Evolutionary conservation across 37 sponge, comb jelly and placozoan genomes (phyloP), one percentile per base, ranked within the genome.

Genomic region (Trichoplax adhaerens): DNA sequence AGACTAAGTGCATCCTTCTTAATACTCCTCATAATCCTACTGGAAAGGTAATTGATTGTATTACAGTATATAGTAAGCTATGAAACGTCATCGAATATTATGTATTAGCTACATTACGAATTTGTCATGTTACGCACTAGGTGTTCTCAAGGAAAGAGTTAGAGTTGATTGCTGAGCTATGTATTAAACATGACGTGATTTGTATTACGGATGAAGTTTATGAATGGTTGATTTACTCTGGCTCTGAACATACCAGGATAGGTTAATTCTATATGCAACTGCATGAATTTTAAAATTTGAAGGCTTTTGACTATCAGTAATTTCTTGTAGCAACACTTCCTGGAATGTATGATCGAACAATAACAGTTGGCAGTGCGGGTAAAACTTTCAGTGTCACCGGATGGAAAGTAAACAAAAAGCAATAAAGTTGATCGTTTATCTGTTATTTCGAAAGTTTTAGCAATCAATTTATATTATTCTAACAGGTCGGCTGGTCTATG

Each of bases 161-260:
- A 73, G 83, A 83, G 77, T 50, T 79, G 79, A 81, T 97, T 48
- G 99, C 94, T 66, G 83, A 78, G n/a, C 72, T 97, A 72, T 97
- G 99, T 57, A 70, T 62, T 64, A 83, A 83, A 53, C 77, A 89
- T 72, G 81, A 92, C 69, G 84, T 91, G 0, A 57, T 97, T n/a
- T 82, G 91, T 77, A 57, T 97, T 60, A 88, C 86, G 71, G 99
- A 97, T 68, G 99, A 97, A 62, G 99, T 97, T 77, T 97, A 97
- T 56, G 93, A 97, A 77, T 86, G 93, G 87, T 77, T 97, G 72
- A 79, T 86, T 48, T 93, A 84, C 64, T 70, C 76, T 12, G 90
- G 85, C 1, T 62, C n/a, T 12, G 65, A 78, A 65, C 94, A 86
- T 72, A 69, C 81, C 69, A 72, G 77, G 63, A 91, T 92, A 54